Evolutionary conservation across 2,888 invertebrate species (phyloP), one percentile per base, ranked within the genome.

Genomic region (Cremastobaeus sp.): DNA sequence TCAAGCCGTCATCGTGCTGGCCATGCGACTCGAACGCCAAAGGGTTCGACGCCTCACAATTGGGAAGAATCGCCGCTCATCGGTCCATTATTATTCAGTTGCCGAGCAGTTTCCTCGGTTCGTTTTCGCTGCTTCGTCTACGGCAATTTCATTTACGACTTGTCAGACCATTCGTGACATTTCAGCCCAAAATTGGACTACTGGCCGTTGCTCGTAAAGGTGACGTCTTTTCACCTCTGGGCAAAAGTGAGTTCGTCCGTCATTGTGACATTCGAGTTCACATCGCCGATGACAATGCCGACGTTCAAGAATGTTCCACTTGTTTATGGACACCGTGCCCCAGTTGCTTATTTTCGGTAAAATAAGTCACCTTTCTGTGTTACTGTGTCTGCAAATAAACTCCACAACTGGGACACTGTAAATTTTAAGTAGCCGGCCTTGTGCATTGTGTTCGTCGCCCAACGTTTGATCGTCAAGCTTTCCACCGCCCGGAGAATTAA

Each of bases 1-100:
- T 54, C 15, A 21, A 9, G 3, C 8, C 6, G 4, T 25, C 8
- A 3, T 32, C 32, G 32, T 32, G 32, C 8, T 32, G 3, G 32
- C n/a, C 62, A 45, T 52, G 57, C 52, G 43, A 15, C 77, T 54
- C 74, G 48, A 75, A 74, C 70, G 77, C 77, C 15, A 41, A 82
- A 78, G 79, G 77, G 77, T 79, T 81, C 34, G 39, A 54, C 64
- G 68, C 25, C 11, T 15, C 21, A 74, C 77, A 81, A 82, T 84
- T 78, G 78, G 77, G 76, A 69, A 78, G 35, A 81, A 78, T 77
- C 81, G 79, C 80, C 80, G 79, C 83, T 84, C 80, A 84, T 82
- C 79, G 81, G 77, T 60, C 81, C 77, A 82, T 81, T 82, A 85
- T 82, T 82, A 81, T 47, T 28, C 30, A 39, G 37, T n/a, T n/a